Conservation (phyloP, 2,113 vertebrate genomes). For the Dasyurus viverrinus region DNA sequence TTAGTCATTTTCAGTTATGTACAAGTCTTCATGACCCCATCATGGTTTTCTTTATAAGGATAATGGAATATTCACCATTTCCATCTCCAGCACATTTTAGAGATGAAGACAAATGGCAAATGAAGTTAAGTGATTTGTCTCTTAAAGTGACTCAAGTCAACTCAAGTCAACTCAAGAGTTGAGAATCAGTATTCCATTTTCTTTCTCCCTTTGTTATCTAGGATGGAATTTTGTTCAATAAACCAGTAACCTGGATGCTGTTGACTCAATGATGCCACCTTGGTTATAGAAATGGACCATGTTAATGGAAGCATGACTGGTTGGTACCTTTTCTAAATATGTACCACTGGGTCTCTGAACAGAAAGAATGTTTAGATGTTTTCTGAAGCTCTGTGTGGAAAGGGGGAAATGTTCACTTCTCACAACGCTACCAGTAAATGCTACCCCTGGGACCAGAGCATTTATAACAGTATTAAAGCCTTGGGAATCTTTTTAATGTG, state of each 20-base stretch:
- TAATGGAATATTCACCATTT: too few species aligned
- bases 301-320: background rate
- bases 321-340: background rate
- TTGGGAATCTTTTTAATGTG: conserved; percentile 61
- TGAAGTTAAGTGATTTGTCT: too few species aligned
- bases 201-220: background rate
- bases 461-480: conserved; percentile 56
- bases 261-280: background rate
- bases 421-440: conserved; percentile 63
- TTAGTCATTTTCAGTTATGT: too few species aligned
- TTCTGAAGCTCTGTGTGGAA: conserved; percentile 15
- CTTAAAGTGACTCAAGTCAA: too few species aligned
- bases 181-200: background rate
- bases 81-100: too few species aligned
- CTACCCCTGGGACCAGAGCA: conserved; percentile 45
- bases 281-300: background rate
- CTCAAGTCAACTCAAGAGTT: too few species aligned
- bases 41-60: too few species aligned
- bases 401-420: conserved; percentile 44
- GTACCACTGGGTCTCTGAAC: background rate
- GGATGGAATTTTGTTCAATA: background rate
- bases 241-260: background rate
- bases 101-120: too few species aligned
- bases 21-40: too few species aligned
- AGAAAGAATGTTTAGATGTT: conserved; percentile 45